Base-by-base conservation (phyloP, 2,888 invertebrate genomes). In the Drosophila yooni region DNA sequence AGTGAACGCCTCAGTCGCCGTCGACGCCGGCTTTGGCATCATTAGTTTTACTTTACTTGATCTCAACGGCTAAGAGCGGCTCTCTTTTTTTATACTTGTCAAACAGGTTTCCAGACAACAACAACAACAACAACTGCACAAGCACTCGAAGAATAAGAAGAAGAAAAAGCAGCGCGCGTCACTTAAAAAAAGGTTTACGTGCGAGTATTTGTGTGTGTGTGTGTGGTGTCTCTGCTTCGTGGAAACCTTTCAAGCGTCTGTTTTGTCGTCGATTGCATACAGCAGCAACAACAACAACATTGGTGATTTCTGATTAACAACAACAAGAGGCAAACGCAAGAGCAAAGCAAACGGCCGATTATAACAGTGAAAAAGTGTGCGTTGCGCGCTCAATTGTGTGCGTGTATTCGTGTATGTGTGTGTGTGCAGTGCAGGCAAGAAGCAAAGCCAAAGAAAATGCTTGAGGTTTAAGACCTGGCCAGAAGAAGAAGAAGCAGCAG, bases 231-330 rank as follows among this genome's bases (percentile, higher is more conserved):
- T 43, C 56, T 72, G 73, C 78, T 89, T 82, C 91, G 87, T 87
- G 88, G 91, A 89, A 89, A 82, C 91, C 91, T 91, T 90, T 90
- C 81, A 89, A 90, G 88, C 89, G 88, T 81, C 77, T 69, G 74
- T 74, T 74, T 71, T 79, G 76, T 76, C 76, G 79, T 69, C 74
- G 78, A 66, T 69, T 79, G 79, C 79, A 79, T 78, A 70, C 72
- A 72, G 62, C 57, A 43, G 53, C 63, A 69, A 36, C 68, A 62
- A 58, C 64, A 62, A 74, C 60, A 73, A 70, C 70, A 70, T 50
- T 79, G 43, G 72, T 78, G 79, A 82, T 82, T 78, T 84, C 79
- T 81, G 82, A 72, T 74, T 69, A 84, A 83, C 87, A 83, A 81
- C 73, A 83, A 76, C 83, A 27, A 50, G 50, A 27, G 34, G 21